Evolutionary conservation across 2,113 vertebrate species (phyloP).

Genomic region (Pachyramphus minor): DNA sequence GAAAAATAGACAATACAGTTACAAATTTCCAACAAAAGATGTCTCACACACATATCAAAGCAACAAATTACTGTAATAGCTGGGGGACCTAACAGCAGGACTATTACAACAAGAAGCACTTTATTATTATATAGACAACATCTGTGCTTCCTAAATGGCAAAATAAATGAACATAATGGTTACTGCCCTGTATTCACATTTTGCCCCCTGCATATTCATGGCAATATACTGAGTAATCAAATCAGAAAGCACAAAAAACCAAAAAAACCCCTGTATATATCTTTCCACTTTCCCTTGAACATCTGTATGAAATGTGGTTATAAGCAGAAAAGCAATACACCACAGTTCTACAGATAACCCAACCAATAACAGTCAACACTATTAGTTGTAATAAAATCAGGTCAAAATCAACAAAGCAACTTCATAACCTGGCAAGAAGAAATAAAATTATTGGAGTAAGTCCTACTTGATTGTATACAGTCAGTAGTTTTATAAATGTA

Average conservation of each 20-base stretch:
- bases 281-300: background rate
- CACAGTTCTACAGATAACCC: background rate
- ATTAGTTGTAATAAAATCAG: background rate
- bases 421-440: background rate
- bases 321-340: background rate
- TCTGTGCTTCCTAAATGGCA: constrained; percentile 65
- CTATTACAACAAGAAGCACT: constrained; percentile 36
- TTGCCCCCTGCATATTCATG: constrained; percentile 47
- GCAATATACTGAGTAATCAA: background rate
- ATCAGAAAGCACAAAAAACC: background rate
- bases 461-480: background rate
- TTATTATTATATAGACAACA: constrained; percentile 66
- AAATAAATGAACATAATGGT: constrained; percentile 65
- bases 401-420: background rate
- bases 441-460: background rate
- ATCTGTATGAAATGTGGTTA: background rate
- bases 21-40: background rate
- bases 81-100: constrained; percentile 45
- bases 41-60: background rate
- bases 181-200: constrained; percentile 50
- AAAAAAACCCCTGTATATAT: background rate
- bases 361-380: background rate
- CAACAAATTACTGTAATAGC: background rate
- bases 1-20: background rate
- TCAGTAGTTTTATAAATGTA: background rate